Conservation (phyloP, 2,888 invertebrate species). For the Hirtodrosophila trivittata region DNA sequence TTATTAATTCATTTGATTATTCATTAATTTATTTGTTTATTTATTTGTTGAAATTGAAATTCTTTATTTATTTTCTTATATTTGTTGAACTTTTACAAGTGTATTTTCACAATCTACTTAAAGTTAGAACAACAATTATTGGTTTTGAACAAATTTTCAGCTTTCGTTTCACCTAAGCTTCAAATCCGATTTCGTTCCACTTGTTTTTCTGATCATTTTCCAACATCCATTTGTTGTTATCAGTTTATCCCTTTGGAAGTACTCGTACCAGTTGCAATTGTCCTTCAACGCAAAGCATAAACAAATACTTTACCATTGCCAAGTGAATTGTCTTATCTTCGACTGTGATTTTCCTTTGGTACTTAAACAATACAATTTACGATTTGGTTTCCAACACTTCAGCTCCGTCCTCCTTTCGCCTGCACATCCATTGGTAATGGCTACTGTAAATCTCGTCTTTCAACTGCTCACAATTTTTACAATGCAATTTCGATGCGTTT, state of each 20-base stretch:
- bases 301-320: slow-evolving; percentile 48
- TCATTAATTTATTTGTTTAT: too few species aligned
- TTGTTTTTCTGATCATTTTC: slow-evolving; percentile 7
- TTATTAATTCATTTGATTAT: too few species aligned
- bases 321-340: slow-evolving; percentile 51
- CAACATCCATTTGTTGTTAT: slow-evolving; percentile 22
- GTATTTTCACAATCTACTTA: too few species aligned
- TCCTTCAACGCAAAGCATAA: slow-evolving; percentile 24
- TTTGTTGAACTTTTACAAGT: too few species aligned
- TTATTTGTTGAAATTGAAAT: too few species aligned
- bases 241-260: slow-evolving; percentile 17
- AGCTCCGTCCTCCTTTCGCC: too few species aligned
- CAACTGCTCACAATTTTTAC: slow-evolving; percentile 66
- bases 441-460: slow-evolving; percentile 67
- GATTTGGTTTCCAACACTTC: slow-evolving; percentile 1
- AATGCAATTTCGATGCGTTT: slow-evolving; percentile 73
- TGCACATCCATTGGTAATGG: slow-evolving; percentile 34
- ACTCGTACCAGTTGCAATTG: slow-evolving; percentile 16
- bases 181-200: not conserved
- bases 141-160: too few species aligned
- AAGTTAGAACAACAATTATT: too few species aligned
- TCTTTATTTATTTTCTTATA: too few species aligned
- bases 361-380: slow-evolving; percentile 64
- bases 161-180: not conserved
- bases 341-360: slow-evolving; percentile 51